Conservation (phyloP, 2,888 invertebrate genomes). For the Chaetoderma sp. region DNA sequence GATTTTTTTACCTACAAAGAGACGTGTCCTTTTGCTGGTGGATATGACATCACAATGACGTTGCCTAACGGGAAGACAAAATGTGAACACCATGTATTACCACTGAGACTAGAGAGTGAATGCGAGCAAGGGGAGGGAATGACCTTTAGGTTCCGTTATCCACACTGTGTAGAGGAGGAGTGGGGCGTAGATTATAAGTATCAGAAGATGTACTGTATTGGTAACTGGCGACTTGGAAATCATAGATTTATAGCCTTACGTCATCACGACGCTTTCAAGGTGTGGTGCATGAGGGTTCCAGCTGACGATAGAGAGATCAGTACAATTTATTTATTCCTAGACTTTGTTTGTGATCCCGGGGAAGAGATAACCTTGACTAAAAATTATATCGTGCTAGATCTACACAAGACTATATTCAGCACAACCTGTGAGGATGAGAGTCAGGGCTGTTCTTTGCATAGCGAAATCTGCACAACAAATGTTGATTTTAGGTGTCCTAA, state of each 20-base stretch:
- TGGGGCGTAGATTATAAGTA: conserved; percentile 33
- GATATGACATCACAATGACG: conserved; percentile 39
- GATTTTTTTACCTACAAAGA: not conserved
- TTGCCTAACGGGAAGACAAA: conserved; percentile 33
- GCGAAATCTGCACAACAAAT: conserved; percentile 40
- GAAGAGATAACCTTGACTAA: conserved; percentile 24
- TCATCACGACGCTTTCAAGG: conserved; percentile 28
- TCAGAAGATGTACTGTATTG: conserved; percentile 45
- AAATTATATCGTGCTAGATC: conserved; percentile 32
- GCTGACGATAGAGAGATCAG: conserved; percentile 42
- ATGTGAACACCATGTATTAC: conserved; percentile 28
- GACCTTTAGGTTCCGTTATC: conserved; percentile 48
- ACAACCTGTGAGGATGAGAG: conserved; percentile 51
- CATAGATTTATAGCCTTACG: conserved; percentile 48
- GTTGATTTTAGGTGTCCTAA: conserved; percentile 35
- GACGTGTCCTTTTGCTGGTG: conserved; percentile 37
- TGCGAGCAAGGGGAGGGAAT: conserved; percentile 57
- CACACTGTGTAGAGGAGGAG: conserved; percentile 41
- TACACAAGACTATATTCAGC: conserved; percentile 29
- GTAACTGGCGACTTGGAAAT: conserved; percentile 46
- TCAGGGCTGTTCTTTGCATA: conserved; percentile 41
- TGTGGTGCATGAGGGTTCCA: conserved; percentile 48
- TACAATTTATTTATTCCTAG: conserved; percentile 47
- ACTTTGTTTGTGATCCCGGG: conserved; percentile 52
- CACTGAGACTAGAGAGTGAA: conserved; percentile 53